Evolutionary conservation across 2,888 invertebrate genomes (phyloP).

Genomic region (Piscicola geometra): DNA sequence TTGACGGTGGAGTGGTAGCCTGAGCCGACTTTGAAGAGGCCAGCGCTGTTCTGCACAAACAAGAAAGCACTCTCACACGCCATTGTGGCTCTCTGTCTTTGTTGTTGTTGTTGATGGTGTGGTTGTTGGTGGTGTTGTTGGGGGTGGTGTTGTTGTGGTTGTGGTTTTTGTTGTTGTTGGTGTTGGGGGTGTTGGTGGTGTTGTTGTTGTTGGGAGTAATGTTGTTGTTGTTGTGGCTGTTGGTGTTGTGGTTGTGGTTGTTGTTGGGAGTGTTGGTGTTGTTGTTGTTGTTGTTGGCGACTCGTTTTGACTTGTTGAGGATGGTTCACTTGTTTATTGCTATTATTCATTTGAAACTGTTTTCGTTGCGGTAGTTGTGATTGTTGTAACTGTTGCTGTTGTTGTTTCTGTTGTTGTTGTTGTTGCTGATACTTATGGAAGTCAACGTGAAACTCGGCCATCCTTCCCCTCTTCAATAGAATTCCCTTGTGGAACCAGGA

Average conservation of each 20-base stretch:
- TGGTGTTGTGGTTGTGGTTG: not conserved
- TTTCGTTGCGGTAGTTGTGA: too few relatives aligned
- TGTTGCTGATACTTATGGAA: not conserved
- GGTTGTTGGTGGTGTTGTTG: not conserved
- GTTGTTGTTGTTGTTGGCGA: not conserved
- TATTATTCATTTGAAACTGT: too few relatives aligned
- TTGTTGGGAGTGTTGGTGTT: not conserved
- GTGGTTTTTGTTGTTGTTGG: too few relatives aligned
- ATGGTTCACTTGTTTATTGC: too few relatives aligned
- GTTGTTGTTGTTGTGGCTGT: too few relatives aligned
- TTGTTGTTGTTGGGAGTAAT: too few relatives aligned
- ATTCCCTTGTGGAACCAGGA: conserved; percentile 32
- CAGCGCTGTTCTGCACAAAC: conserved; percentile 71
- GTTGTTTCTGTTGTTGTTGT: not conserved
- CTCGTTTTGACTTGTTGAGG: not conserved
- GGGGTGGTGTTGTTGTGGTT: not conserved
- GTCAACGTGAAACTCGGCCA: not conserved
- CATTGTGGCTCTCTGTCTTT: conserved; percentile 55
- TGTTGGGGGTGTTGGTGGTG: too few relatives aligned
- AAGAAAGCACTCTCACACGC: conserved; percentile 85
- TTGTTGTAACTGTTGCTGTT: too few relatives aligned
- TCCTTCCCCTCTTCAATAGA: conserved; percentile 1
- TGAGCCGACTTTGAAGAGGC: conserved; percentile 86
- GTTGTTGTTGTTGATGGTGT: not conserved
- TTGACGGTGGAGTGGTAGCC: conserved; percentile 87